phyloP scores from a whole-genome alignment of 1,140 invertebrate genomes.

The Argopecten irradians region DNA sequence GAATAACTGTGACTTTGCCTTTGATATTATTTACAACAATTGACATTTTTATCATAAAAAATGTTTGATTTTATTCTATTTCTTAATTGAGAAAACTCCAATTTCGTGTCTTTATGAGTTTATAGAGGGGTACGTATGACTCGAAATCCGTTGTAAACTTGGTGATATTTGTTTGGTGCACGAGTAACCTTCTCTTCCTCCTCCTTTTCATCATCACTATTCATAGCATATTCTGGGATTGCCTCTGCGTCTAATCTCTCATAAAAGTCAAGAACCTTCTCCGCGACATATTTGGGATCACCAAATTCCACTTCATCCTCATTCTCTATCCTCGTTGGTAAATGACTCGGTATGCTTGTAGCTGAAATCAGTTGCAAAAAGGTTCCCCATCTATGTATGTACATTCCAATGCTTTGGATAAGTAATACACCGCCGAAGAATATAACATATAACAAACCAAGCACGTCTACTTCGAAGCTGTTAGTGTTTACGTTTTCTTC shows the following conservation, averaged over 20 bases:
- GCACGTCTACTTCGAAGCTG: constrained; percentile 53
- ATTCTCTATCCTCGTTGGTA: constrained; percentile 1
- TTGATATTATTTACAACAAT: too few species aligned
- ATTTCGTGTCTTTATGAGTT: too few species aligned
- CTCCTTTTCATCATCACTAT: neutral
- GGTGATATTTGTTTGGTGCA: neutral
- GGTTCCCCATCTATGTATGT: constrained; percentile 88
- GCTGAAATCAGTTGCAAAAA: constrained; percentile 97
- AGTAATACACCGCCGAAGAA: constrained; percentile 76
- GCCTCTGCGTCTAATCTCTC: neutral
- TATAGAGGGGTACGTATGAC: too few species aligned
- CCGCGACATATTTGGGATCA: neutral
- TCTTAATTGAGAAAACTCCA: neutral
- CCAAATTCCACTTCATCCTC: neutral
- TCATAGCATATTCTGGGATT: neutral
- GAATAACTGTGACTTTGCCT: too few species aligned
- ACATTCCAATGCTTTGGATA: constrained; percentile 78
- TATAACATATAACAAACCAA: constrained; percentile 72
- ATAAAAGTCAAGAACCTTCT: neutral
- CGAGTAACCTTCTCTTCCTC: neutral
- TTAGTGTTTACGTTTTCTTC: constrained; percentile 44
- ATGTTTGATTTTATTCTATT: neutral
- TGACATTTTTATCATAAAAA: too few species aligned
- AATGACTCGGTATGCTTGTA: constrained; percentile 82
- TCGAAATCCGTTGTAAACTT: too few species aligned